A percentile compares a stretch with the other conserved stretches of the same genome.
Evolutionary conservation across 2,888 invertebrate genomes (phyloP).

Genomic region (Nemotelus nigrinus): DNA sequence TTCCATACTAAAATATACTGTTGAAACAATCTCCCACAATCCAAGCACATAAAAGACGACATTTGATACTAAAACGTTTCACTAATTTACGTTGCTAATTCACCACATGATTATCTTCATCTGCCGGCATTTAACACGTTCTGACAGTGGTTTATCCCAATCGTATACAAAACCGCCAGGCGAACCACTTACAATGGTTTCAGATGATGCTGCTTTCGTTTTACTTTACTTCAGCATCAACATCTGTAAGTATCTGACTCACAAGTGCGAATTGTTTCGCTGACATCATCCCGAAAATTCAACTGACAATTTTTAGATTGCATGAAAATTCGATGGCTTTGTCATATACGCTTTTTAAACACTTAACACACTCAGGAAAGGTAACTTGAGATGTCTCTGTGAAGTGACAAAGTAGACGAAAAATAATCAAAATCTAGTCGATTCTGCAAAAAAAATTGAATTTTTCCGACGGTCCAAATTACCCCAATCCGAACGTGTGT

Average conservation of each 20-base stretch:
- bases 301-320: too few relatives aligned
- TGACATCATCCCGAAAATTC: neutral
- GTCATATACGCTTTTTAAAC: too few relatives aligned
- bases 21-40: too few relatives aligned
- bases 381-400: too few relatives aligned
- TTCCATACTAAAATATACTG: too few relatives aligned
- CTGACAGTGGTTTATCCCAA: neutral
- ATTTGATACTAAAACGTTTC: neutral
- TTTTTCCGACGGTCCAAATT: conserved; percentile 24
- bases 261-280: neutral
- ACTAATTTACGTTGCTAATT: neutral
- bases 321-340: too few relatives aligned
- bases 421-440: neutral
- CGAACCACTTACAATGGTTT: too few relatives aligned
- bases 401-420: too few relatives aligned
- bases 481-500: conserved; percentile 29
- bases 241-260: neutral
- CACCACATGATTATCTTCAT: neutral
- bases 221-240: too few relatives aligned
- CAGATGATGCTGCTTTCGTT: too few relatives aligned
- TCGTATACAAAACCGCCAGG: too few relatives aligned
- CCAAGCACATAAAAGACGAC: neutral
- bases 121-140: neutral
- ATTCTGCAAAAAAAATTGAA: neutral
- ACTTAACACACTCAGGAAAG: too few relatives aligned